Percentiles rank a stretch among this genome's conserved stretches.
Conservation (phyloP, 2,888 invertebrate species). For the Dexiosoma caninum region DNA sequence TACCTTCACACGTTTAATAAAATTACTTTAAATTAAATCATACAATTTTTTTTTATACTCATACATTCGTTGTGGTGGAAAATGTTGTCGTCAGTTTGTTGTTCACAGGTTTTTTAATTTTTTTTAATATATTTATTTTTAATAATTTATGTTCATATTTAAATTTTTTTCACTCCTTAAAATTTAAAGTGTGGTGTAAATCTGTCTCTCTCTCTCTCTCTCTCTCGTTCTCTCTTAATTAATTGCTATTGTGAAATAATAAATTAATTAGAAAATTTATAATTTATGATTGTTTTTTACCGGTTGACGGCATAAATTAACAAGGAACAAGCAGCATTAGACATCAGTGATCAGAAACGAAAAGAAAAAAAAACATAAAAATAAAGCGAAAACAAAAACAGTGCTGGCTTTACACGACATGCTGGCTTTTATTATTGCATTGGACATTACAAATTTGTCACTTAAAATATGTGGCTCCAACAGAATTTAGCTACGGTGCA, state of each 20-base stretch:
- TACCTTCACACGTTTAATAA: conserved; percentile 35
- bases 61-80: not conserved
- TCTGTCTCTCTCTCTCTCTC: not conserved
- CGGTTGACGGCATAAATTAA: conserved; percentile 35
- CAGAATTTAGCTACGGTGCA: too few species aligned
- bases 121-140: too few species aligned
- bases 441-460: too few species aligned
- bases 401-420: too few species aligned
- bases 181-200: conserved; percentile 7
- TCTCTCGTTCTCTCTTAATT: conserved; percentile 19
- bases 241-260: conserved; percentile 55
- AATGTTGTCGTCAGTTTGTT: not conserved
- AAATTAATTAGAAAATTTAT: conserved; percentile 59
- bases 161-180: conserved; percentile 9
- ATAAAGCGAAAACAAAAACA: too few species aligned
- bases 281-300: conserved; percentile 49
- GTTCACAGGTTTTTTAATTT: not conserved
- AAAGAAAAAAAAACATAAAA: too few species aligned
- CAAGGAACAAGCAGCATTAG: not conserved
- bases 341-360: not conserved
- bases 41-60: conserved; percentile 23
- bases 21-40: conserved; percentile 28
- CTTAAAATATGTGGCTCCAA: too few species aligned
- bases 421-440: too few species aligned
- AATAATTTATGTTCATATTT: conserved; percentile 41